phyloP scores from a whole-genome alignment of 2,888 invertebrate genomes.

The Lingula anatina region DNA sequence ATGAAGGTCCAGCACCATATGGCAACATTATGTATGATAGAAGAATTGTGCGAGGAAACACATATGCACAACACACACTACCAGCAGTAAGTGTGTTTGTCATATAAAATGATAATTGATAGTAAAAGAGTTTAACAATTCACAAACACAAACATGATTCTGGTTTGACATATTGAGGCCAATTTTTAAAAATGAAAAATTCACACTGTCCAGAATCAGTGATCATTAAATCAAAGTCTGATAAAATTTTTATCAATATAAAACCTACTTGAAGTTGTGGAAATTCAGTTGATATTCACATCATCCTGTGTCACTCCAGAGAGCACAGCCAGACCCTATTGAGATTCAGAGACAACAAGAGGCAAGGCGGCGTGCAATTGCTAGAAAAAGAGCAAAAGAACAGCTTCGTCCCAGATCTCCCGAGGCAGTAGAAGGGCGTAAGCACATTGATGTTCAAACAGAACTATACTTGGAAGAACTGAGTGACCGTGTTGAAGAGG shows the following conservation, averaged over 20 bases:
- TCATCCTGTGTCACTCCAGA: too few relatives aligned
- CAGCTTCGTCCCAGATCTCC: slow-evolving; percentile 65
- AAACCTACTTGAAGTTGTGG: too few relatives aligned
- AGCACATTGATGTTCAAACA: slow-evolving; percentile 84
- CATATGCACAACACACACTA: slow-evolving; percentile 59
- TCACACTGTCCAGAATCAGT: too few relatives aligned
- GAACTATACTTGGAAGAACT: slow-evolving; percentile 84
- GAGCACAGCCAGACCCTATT: slow-evolving; percentile 58
- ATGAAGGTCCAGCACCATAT: slow-evolving; percentile 57
- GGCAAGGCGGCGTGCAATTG: slow-evolving; percentile 68
- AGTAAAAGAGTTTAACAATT: too few relatives aligned
- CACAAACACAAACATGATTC: too few relatives aligned
- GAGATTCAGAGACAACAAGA: slow-evolving; percentile 58
- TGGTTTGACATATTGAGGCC: too few relatives aligned
- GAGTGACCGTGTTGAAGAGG: slow-evolving; percentile 57
- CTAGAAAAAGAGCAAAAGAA: slow-evolving; percentile 66
- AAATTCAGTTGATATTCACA: too few relatives aligned
- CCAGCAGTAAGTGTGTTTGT: slow-evolving; percentile 43
- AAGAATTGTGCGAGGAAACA: slow-evolving; percentile 79
- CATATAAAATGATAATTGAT: too few relatives aligned
- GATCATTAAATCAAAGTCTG: too few relatives aligned
- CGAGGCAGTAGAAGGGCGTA: slow-evolving; percentile 75
- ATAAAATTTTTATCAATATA: too few relatives aligned
- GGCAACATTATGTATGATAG: slow-evolving; percentile 87
- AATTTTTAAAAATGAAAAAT: too few relatives aligned